Base-by-base conservation (phyloP, 2,797 vertebrate genomes). In the Sebastiscus albofasciatus region DNA sequence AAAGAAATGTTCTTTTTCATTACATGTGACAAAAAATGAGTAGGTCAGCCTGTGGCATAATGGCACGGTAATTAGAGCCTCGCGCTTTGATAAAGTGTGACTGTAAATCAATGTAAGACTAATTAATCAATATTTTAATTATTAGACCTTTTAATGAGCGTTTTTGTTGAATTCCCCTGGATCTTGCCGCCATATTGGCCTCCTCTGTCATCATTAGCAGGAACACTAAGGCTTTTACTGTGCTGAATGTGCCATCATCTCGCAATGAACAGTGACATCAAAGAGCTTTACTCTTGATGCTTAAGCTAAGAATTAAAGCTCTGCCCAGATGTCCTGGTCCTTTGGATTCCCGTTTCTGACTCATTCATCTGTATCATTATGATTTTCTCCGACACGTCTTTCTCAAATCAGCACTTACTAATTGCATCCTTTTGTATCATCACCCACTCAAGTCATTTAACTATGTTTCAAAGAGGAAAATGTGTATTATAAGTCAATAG, bases 81-180 rank as follows among this genome's bases (percentile, higher is more conserved):
- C 95, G 95, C 93, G 96, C 97, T 97, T 97, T 98, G 97, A 98
- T 98, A 97, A 97, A 96, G 96, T 98, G 97, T 98, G 97, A 98
- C 97, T 98, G 96, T 96, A 98, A 97, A 98, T 99, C 98, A 97
- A 97, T 98, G 97, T 97, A 97, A 96, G 95, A 96, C 97, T 99
- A 99, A 99, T 99, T 97, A 98, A 98, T 99, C 97, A 97, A 99
- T 99, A 99, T 98, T 97, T 98, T 98, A 98, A 99, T 99, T 98
- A 98, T 99, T 97, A 97, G 97, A 97, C 97, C 97, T 97, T 97
- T 98, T 97, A 98, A 99, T 97, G 96, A 97, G 96, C 94, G 96
- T 97, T 97, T 72, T 97, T 95, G 95, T 96, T 93, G 93, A 97
- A 97, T 97, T 98, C 97, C 97, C 97, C 90, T 64, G 95, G 95